Evolutionary conservation across 1,140 invertebrate species (phyloP).

Genomic region (Limonius californicus): DNA sequence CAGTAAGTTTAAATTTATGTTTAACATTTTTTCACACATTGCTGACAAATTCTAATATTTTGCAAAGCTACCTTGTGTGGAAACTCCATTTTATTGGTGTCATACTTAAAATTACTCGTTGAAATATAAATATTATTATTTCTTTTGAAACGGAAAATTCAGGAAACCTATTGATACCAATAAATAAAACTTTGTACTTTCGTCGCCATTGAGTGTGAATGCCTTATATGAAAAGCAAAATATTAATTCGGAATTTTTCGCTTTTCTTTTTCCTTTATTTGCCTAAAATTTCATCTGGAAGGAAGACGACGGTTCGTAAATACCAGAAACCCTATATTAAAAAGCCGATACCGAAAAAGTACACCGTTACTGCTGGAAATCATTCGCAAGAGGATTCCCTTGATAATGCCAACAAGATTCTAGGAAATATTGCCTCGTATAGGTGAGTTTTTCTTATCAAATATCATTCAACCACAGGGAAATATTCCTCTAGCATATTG

Average conservation of each 20-base stretch:
- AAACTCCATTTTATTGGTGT: too few relatives aligned
- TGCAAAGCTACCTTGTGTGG: too few relatives aligned
- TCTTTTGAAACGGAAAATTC: too few relatives aligned
- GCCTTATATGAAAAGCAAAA: slow-evolving; percentile 2
- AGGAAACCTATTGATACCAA: not conserved
- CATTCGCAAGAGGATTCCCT: slow-evolving; percentile 69
- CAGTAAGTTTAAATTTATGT: too few relatives aligned
- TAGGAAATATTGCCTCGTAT: slow-evolving; percentile 75
- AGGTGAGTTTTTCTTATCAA: slow-evolving; percentile 7
- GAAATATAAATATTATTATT: too few relatives aligned
- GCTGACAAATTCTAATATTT: too few relatives aligned
- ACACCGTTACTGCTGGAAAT: slow-evolving; percentile 62
- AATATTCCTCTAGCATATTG: slow-evolving; percentile 1
- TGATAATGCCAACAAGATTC: slow-evolving; percentile 73
- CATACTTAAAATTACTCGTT: too few relatives aligned
- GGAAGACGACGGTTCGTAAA: slow-evolving; percentile 82
- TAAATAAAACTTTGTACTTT: not conserved
- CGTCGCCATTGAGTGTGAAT: not conserved
- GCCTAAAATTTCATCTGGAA: slow-evolving; percentile 53
- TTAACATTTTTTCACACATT: too few relatives aligned
- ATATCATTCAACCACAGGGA: not conserved
- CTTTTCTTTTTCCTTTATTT: slow-evolving; percentile 32
- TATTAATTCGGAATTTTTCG: slow-evolving; percentile 40
- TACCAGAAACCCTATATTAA: slow-evolving; percentile 82
- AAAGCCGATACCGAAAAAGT: slow-evolving; percentile 72